These are phyloP conservation scores for Blastobasis adustella DNA, from an alignment of 2,888 invertebrate species.

Conservation along the genomic window DNA sequence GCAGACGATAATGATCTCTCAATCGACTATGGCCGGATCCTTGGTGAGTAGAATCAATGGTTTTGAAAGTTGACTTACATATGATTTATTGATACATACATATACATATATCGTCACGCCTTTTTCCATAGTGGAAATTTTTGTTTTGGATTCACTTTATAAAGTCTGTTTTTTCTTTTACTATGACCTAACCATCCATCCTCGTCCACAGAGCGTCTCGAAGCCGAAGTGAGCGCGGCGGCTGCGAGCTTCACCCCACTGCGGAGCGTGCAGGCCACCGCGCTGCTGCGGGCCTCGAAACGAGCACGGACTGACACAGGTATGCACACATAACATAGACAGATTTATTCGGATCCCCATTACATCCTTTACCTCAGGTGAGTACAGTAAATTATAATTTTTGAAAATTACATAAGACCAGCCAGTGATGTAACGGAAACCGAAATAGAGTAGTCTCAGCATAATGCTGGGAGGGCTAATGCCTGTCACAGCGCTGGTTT, in stretches of 20 bases:
- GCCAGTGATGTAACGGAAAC: no score
- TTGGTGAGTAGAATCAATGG: constrained; percentile 36
- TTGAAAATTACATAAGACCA: no score
- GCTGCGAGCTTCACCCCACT: constrained; percentile 40
- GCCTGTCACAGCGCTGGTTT: no score
- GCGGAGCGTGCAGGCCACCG: constrained; percentile 42
- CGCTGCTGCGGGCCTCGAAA: constrained; percentile 37
- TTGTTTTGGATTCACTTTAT: not conserved
- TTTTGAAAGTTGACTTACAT: not conserved
- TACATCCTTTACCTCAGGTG: no score
- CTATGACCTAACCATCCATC: not conserved
- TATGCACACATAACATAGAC: constrained; percentile 14
- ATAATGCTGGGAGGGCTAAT: no score
- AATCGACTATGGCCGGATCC: constrained; percentile 35
- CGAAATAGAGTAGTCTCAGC: no score
- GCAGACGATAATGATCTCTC: constrained; percentile 30
- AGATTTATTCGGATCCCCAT: not conserved
- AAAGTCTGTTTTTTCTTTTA: no score
- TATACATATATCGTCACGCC: not conserved
- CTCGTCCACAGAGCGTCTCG: constrained; percentile 43
- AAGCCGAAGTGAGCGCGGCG: constrained; percentile 52
- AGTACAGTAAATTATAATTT: no score
- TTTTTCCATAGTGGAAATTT: not conserved
- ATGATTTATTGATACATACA: not conserved
- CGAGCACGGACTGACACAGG: constrained; percentile 54